Evolutionary conservation across 2,113 vertebrate genomes (phyloP), one percentile per base, ranked within the genome.

Genomic region (Eptesicus fuscus): DNA sequence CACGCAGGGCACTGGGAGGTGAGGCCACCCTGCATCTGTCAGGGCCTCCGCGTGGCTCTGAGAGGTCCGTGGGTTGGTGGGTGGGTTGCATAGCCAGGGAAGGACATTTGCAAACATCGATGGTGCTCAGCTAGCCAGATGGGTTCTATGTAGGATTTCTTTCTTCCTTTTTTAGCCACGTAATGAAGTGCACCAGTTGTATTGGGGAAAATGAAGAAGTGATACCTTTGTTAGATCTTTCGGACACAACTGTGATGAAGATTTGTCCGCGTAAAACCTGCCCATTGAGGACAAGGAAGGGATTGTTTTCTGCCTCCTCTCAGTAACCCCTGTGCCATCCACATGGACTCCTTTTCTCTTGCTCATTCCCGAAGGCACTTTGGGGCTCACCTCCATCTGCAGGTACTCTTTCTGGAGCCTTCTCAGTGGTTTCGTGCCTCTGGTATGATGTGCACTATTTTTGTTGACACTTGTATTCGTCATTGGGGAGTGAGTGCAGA

Each of bases 401-500:
- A 85, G 51, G 65, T 74, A 25, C 4, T 80, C 85, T 93, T 91
- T 79, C 42, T 76, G 25, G 40, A 40, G 86, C 83, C 47, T 67
- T 2, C 10, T 0, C 0, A 0, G 90, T 95, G 65, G 79, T 78
- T 96, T 8, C 70, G 49, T 28, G 95, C 91, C 88, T 88, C 93
- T 0, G 0, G 73, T 88, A 91, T 90, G 85, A 82, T 30, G 96
- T 98, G 98, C 96, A 86, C 73, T 95, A 61, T 23, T 85, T 69
- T n/a, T 84, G 91, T 88, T 23, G 49, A 9, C 16, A 3, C 20
- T 0, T 0, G 69, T 22, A 25, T 84, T 84, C 67, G 18, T 89
- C 70, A 11, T 65, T 91, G 17, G 79, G 28, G 91, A 79, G 1
- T 22, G 20, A 25, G 70, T 0, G 28, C 25, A 59, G 44, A 17